A percentile compares a stretch with the other conserved stretches of the same genome.
Conservation (phyloP, 2,888 invertebrate species). For the Philonicus albiceps region DNA sequence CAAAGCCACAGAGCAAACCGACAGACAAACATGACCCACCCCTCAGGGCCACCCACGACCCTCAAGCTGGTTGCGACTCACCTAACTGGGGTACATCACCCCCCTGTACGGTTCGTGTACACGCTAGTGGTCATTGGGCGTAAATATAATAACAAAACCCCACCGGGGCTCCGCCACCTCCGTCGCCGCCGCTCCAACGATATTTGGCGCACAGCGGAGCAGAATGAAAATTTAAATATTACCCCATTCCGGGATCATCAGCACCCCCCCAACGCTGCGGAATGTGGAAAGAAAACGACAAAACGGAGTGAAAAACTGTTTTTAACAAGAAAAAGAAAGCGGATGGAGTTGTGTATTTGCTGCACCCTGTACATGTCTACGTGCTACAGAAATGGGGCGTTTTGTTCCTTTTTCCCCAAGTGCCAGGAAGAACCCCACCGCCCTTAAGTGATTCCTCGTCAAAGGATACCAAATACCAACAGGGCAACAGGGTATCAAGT, state of each 20-base stretch:
- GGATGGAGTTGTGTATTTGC: neutral
- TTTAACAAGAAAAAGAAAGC: conserved; percentile 30
- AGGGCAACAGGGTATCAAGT: conserved; percentile 35
- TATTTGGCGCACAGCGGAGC: conserved; percentile 7
- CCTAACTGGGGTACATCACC: neutral
- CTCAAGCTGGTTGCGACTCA: neutral
- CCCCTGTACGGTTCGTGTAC: neutral
- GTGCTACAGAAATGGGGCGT: neutral
- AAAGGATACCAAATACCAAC: conserved; percentile 27
- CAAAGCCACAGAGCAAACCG: conserved; percentile 34
- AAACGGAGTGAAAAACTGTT: conserved; percentile 33
- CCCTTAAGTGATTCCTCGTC: neutral
- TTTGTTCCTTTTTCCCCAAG: neutral
- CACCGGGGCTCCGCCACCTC: neutral
- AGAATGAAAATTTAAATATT: conserved; percentile 38
- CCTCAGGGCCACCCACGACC: neutral
- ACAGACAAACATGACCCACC: conserved; percentile 9
- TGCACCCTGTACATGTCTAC: conserved; percentile 19
- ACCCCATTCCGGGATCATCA: neutral
- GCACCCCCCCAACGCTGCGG: neutral
- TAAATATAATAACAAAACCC: conserved; percentile 11
- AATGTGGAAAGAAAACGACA: conserved; percentile 28
- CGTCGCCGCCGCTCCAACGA: neutral
- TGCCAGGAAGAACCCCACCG: neutral
- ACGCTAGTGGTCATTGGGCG: neutral